These are phyloP conservation scores for Mirounga angustirostris DNA, from an alignment of 2,113 vertebrate genomes.

Conservation along the genomic window DNA sequence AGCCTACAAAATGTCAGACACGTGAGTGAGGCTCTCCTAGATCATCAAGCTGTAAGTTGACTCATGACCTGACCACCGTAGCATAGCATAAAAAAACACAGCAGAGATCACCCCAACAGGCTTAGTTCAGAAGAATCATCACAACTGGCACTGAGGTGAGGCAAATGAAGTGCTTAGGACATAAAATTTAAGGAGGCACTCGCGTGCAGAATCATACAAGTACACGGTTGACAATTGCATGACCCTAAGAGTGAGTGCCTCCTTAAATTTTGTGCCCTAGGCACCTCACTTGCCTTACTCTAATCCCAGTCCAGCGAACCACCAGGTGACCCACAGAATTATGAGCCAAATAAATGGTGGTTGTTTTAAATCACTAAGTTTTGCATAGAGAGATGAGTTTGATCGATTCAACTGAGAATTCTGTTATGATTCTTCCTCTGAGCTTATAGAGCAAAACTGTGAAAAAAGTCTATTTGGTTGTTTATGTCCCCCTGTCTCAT, in stretches of 20 bases:
- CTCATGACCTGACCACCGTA: neutral
- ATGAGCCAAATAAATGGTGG: neutral
- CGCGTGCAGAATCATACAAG: neutral
- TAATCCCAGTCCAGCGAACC: neutral
- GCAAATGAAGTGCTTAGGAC: neutral
- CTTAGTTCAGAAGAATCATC: neutral
- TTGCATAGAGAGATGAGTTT: neutral
- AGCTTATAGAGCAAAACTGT: neutral
- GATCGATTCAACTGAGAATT: neutral
- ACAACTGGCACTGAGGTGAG: neutral
- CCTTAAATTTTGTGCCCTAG: neutral
- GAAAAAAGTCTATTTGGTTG: constrained; percentile 22
- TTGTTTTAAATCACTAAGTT: constrained; percentile 31
- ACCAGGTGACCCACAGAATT: neutral
- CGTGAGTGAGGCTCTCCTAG: neutral
- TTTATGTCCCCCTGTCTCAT: neutral
- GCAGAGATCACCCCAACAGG: neutral
- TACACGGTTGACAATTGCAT: neutral
- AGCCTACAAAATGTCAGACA: neutral
- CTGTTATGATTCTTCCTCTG: constrained; percentile 19
- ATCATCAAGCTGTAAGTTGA: neutral
- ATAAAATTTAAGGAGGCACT: neutral
- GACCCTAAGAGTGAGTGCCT: neutral
- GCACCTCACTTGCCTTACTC: neutral
- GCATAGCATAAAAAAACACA: constrained; percentile 32